A percentile compares a stretch with the other conserved stretches of the same genome.
Conservation (phyloP, 2,888 invertebrate genomes). For the Mechanitis mazaeus region DNA sequence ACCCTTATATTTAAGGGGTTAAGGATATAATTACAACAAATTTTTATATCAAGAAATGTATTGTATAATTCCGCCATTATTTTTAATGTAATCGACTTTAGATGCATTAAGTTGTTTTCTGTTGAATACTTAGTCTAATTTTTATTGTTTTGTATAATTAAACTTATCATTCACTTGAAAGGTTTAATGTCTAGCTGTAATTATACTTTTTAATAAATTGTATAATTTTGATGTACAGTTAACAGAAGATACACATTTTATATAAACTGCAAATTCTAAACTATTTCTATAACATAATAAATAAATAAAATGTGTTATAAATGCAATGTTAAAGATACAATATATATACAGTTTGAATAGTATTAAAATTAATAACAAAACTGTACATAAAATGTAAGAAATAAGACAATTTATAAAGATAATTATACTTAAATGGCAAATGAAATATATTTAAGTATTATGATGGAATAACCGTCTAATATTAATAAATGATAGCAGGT, state of each 20-base stretch:
- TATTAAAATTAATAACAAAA: too few relatives aligned
- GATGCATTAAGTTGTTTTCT: neutral
- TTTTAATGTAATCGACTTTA: constrained; percentile 2
- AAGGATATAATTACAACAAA: neutral
- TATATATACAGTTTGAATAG: too few relatives aligned
- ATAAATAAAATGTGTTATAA: too few relatives aligned
- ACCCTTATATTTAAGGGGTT: neutral
- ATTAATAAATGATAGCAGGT: neutral
- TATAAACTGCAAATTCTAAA: too few relatives aligned
- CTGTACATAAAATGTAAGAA: too few relatives aligned
- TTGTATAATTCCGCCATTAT: constrained; percentile 1
- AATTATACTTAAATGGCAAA: too few relatives aligned
- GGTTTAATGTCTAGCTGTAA: neutral
- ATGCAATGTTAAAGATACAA: too few relatives aligned
- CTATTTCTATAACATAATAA: too few relatives aligned
- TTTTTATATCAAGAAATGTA: neutral
- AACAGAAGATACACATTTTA: too few relatives aligned
- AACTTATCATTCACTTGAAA: neutral
- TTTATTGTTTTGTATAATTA: neutral
- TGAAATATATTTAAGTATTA: neutral
- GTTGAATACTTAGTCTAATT: neutral
- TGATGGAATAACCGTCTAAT: neutral
- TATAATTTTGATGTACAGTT: too few relatives aligned
- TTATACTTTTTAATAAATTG: too few relatives aligned
- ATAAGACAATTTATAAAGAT: too few relatives aligned